Evolutionary conservation across 2,888 invertebrate species (phyloP).

Genomic region (Drosophila mimica): DNA sequence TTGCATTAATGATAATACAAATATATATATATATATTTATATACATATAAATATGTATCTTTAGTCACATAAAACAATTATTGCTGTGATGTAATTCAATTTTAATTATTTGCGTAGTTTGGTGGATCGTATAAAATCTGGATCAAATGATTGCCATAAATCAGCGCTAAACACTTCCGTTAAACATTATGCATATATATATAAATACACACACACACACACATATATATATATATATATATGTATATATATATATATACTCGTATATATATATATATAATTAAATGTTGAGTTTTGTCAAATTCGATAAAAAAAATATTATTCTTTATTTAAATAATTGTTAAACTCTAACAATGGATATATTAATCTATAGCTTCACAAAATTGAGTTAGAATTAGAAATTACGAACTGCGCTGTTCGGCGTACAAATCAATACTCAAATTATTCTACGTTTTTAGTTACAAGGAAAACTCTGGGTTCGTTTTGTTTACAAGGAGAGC

Average conservation of each 20-base stretch:
- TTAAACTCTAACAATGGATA: too few relatives aligned
- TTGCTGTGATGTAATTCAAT: constrained; percentile 21
- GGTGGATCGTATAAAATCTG: not conserved
- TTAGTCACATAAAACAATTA: not conserved
- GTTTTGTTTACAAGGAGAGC: too few relatives aligned
- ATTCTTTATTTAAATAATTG: too few relatives aligned
- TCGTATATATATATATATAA: not conserved
- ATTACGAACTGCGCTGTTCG: too few relatives aligned
- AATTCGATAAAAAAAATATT: too few relatives aligned
- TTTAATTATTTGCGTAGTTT: not conserved
- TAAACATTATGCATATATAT: not conserved
- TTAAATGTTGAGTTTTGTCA: too few relatives aligned
- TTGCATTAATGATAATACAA: constrained; percentile 8
- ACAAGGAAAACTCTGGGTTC: too few relatives aligned
- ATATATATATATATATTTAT: constrained; percentile 6
- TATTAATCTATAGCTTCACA: too few relatives aligned
- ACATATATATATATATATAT: not conserved
- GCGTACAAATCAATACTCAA: too few relatives aligned
- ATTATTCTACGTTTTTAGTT: too few relatives aligned
- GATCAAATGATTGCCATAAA: not conserved
- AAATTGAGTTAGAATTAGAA: too few relatives aligned
- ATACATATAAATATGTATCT: constrained; percentile 3
- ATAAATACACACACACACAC: too few relatives aligned
- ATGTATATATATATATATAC: not conserved
- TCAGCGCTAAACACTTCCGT: constrained; percentile 24